phyloP scores from a whole-genome alignment of 2,888 invertebrate species.

The Clistopyga incitator region DNA sequence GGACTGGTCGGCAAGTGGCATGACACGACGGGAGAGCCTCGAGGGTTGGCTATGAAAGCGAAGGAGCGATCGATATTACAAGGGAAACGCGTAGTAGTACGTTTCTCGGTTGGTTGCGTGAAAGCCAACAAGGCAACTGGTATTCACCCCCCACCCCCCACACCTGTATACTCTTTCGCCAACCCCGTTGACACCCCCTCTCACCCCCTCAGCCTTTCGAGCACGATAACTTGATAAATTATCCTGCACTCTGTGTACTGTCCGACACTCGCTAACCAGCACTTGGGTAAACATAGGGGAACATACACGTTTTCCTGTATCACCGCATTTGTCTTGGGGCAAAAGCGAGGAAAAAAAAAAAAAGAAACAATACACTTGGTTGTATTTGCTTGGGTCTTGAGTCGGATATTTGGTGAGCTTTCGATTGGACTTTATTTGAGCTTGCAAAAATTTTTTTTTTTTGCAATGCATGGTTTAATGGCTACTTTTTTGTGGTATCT shows the following conservation, averaged over 20 bases:
- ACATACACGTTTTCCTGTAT: neutral
- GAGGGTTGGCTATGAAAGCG: conserved; percentile 21
- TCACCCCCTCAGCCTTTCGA: conserved; percentile 38
- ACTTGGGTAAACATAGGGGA: conserved; percentile 10
- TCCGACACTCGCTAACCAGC: conserved; percentile 26
- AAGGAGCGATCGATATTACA: conserved; percentile 25
- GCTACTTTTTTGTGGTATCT: too few relatives aligned
- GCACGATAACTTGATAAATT: conserved; percentile 58
- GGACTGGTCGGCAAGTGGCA: conserved; percentile 37
- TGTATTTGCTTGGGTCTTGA: neutral
- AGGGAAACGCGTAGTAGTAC: conserved; percentile 26
- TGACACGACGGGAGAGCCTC: conserved; percentile 17
- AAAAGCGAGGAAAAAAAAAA: neutral
- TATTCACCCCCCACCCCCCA: neutral
- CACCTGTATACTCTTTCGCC: conserved; percentile 9
- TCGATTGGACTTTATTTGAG: too few relatives aligned
- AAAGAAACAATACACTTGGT: neutral
- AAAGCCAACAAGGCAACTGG: conserved; percentile 36
- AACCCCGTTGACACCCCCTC: conserved; percentile 43
- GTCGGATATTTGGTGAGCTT: neutral
- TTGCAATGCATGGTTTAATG: too few relatives aligned
- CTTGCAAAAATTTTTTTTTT: too few relatives aligned
- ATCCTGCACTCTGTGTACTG: conserved; percentile 44
- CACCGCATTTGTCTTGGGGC: neutral
- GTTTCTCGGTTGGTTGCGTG: conserved; percentile 55